A percentile compares a stretch with the other conserved stretches of the same genome.
These are phyloP conservation scores for Aleiodes sp. DNA, from an alignment of 1,140 invertebrate species.

Conservation along the genomic window DNA sequence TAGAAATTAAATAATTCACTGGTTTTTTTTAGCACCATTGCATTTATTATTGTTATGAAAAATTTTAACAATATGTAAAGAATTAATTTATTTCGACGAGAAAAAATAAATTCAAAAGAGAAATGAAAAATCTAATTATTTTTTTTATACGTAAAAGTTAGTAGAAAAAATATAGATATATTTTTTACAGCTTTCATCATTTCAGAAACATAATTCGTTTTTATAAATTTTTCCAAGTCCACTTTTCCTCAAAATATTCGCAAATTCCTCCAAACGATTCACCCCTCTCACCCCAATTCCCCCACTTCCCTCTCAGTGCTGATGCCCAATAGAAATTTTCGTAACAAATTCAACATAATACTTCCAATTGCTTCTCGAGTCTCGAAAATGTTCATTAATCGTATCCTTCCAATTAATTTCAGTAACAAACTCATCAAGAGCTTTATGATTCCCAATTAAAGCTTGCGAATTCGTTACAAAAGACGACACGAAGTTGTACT, in stretches of 20 bases:
- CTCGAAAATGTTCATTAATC: conserved; percentile 43
- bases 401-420: conserved; percentile 52
- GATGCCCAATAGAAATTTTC: conserved; percentile 46
- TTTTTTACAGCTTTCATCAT: conserved; percentile 33
- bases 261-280: conserved; percentile 3
- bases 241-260: neutral
- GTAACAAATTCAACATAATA: conserved; percentile 51
- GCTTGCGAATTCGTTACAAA: conserved; percentile 34
- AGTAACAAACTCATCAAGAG: conserved; percentile 40
- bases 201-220: neutral
- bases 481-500: neutral
- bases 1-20: too few relatives aligned
- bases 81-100: too few relatives aligned
- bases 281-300: neutral
- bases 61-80: too few relatives aligned
- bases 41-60: too few relatives aligned
- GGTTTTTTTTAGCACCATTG: too few relatives aligned
- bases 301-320: too few relatives aligned
- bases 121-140: too few relatives aligned
- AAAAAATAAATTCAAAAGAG: too few relatives aligned
- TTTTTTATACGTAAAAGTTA: too few relatives aligned
- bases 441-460: neutral
- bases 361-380: conserved; percentile 46
- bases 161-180: conserved; percentile 61
- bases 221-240: too few relatives aligned